Percentiles rank a stretch among this genome's conserved stretches.
These are phyloP conservation scores for Heliconius hortense DNA, from an alignment of 2,888 invertebrate genomes.

Conservation along the genomic window DNA sequence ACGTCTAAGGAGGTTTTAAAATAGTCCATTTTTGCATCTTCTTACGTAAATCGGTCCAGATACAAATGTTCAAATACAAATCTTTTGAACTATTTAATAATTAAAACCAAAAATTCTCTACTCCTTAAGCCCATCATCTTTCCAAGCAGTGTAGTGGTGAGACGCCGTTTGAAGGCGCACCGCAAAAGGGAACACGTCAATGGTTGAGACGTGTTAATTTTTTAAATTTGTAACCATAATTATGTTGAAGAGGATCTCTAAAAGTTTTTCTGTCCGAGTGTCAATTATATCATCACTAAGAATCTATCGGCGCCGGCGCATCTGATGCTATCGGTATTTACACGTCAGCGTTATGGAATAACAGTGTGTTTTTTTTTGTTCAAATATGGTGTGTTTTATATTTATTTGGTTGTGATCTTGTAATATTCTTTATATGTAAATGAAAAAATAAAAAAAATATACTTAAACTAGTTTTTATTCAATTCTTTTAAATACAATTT, in stretches of 20 bases:
- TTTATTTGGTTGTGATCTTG: background rate
- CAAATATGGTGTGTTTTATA: conserved; percentile 9
- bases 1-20: background rate
- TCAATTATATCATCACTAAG: conserved; percentile 73
- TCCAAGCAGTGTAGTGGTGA: conserved; percentile 3
- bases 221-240: conserved; percentile 49
- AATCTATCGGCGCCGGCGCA: conserved; percentile 55
- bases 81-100: background rate
- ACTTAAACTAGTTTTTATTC: too few relatives aligned
- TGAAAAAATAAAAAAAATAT: too few relatives aligned
- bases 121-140: conserved; percentile 4
- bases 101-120: background rate
- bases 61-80: background rate
- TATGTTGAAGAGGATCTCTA: conserved; percentile 47
- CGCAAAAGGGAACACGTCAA: conserved; percentile 41
- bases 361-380: conserved; percentile 39
- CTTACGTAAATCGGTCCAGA: background rate
- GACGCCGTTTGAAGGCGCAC: conserved; percentile 17
- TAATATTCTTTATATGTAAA: too few relatives aligned
- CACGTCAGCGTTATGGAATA: conserved; percentile 58
- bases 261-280: conserved; percentile 61
- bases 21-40: background rate
- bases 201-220: conserved; percentile 47
- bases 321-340: conserved; percentile 52
- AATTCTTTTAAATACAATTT: too few relatives aligned